Conservation (phyloP, 2,113 vertebrate species). For the Colaptes auratus region DNA sequence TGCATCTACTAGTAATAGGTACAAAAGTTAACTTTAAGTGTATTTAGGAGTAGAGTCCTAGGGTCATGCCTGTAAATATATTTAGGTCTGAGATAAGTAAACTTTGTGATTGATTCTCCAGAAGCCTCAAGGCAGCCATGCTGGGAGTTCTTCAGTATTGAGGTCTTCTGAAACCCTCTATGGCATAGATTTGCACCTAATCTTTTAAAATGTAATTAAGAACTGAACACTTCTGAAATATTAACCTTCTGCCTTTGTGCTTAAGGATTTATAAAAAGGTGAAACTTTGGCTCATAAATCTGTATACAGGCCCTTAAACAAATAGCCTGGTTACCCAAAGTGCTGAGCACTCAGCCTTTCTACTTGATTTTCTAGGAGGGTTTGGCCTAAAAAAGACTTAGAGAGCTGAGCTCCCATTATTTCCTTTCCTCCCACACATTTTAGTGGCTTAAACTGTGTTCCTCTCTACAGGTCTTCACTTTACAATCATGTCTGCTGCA, state of each 20-base stretch:
- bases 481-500: background rate
- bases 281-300: conserved; percentile 38
- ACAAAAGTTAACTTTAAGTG: background rate
- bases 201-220: conserved; percentile 6
- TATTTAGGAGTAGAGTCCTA: background rate
- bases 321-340: conserved; percentile 46
- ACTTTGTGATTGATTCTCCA: background rate
- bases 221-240: background rate
- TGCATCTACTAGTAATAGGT: background rate
- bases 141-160: background rate
- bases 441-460: conserved; percentile 41
- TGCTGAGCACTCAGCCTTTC: conserved; percentile 27
- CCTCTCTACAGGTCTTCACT: background rate
- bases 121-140: background rate
- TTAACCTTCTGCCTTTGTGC: background rate
- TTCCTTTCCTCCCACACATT: conserved; percentile 36
- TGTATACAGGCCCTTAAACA: conserved; percentile 47
- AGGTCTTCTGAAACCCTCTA: conserved; percentile 13
- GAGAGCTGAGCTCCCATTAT: conserved; percentile 19
- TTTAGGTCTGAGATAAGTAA: background rate
- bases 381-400: conserved; percentile 44
- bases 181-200: background rate
- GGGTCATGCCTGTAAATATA: background rate
- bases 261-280: conserved; percentile 41
- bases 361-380: background rate